Conservation (phyloP, 2,113 vertebrate genomes). For the Maccullochella peelii region DNA sequence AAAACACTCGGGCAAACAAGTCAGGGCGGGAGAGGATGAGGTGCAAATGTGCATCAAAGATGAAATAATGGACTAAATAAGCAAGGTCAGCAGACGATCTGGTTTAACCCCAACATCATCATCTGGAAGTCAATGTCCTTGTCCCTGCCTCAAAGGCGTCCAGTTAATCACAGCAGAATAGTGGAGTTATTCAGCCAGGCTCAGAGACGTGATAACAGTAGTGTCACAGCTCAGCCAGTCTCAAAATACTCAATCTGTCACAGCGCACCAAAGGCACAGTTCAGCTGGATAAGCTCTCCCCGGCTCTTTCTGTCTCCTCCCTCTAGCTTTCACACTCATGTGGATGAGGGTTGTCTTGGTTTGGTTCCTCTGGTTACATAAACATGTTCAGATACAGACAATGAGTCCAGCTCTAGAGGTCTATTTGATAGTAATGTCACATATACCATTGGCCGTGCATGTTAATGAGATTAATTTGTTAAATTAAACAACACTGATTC, state of each 20-base stretch:
- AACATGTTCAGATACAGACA: not conserved
- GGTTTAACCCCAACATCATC: constrained; percentile 1
- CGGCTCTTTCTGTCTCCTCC: constrained; percentile 4
- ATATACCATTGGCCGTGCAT: not conserved
- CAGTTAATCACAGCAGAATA: constrained; percentile 53
- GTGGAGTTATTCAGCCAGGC: constrained; percentile 26
- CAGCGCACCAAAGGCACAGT: constrained; percentile 26
- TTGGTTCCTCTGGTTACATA: constrained; percentile 16
- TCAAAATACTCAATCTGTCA: constrained; percentile 61
- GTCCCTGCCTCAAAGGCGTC: constrained; percentile 12
- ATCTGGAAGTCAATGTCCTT: constrained; percentile 37
- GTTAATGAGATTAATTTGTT: not conserved
- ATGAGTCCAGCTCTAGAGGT: not conserved
- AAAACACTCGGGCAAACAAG: not conserved
- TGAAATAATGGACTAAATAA: constrained; percentile 2
- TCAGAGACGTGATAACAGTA: constrained; percentile 39
- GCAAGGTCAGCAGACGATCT: constrained; percentile 10
- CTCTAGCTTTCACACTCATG: constrained; percentile 2
- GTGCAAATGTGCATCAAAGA: constrained; percentile 20
- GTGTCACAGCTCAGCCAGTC: constrained; percentile 40
- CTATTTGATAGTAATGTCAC: not conserved
- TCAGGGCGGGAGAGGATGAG: not conserved
- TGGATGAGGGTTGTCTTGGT: not conserved
- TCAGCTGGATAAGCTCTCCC: constrained; percentile 36
- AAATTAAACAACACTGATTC: not conserved